phyloP scores from a whole-genome alignment of 2,888 invertebrate genomes.

The Siphonodentalium dalli region DNA sequence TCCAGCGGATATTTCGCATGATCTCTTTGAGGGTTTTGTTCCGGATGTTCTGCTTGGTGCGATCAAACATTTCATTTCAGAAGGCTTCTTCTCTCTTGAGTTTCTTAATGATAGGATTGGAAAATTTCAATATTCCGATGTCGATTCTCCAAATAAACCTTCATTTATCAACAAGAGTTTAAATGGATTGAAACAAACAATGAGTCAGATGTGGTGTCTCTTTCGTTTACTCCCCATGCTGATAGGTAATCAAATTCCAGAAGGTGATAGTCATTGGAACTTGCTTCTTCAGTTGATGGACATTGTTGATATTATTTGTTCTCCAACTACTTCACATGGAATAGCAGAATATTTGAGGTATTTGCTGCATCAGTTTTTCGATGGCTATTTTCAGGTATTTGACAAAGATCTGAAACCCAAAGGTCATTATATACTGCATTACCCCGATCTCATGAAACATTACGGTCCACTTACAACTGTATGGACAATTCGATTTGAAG shows the following conservation, averaged over 20 bases:
- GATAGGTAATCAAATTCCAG: not conserved
- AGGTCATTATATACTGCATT: too few species aligned
- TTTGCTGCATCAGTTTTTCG: too few species aligned
- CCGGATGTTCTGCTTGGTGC: constrained; percentile 5
- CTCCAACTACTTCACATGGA: too few species aligned
- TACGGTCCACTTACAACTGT: too few species aligned
- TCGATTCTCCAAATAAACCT: constrained; percentile 5
- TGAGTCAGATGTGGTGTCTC: constrained; percentile 10
- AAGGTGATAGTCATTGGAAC: too few species aligned
- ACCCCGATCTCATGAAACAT: too few species aligned
- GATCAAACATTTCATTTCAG: not conserved
- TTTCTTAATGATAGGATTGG: constrained; percentile 1
- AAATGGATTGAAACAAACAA: not conserved
- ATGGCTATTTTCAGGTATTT: too few species aligned
- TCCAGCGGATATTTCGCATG: constrained; percentile 14
- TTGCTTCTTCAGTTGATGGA: too few species aligned
- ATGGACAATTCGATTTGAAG: too few species aligned
- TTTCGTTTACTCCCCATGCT: constrained; percentile 5
- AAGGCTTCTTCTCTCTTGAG: constrained; percentile 1
- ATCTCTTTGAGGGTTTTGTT: constrained; percentile 17
- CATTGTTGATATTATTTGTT: too few species aligned
- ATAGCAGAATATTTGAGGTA: too few species aligned
- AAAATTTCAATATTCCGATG: not conserved
- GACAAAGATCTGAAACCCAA: too few species aligned
- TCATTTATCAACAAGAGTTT: not conserved